Evolutionary conservation across 2,888 invertebrate genomes (phyloP), one percentile per base, ranked within the genome.

Genomic region (Stenoptilia bipunctidactyla): DNA sequence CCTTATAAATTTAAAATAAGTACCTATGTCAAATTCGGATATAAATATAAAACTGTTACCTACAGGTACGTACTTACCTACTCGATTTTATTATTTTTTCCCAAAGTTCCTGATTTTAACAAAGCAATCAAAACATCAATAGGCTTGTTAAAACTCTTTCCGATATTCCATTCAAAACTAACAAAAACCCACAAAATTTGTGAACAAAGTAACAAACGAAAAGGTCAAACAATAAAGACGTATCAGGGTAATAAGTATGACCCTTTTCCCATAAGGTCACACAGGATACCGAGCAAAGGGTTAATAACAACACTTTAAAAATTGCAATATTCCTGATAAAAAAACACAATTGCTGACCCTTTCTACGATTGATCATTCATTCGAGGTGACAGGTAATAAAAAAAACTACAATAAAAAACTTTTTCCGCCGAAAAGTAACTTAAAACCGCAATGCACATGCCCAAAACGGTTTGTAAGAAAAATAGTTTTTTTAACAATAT

Each of bases 361-460:
- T 74, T 63, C 75, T 74, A 62, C 63, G 59, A 71, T 66, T 62
- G 56, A 49, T 52, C 58, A 61, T 65, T 62, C 62, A 67, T 68
- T 68, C 61, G 45, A 54, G 48, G 52, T 61, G 64, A 57, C 61
- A 64, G 61, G 63, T 61, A 61, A 66, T 63, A 66, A 70, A 67
- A 70, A 65, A 55, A 40, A 42, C 41, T 47, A 43, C 42, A 44
- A 47, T 46, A 55, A 50, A 53, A 56, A 56, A 57, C 58, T 53
- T 60, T 59, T 61, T 53, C 50, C 49, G 50, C 47, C 45, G 39
- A 43, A 44, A 50, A 43, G 79, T 70, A 79, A 79, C 53, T 54
- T 53, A 68, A 80, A 70, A 77, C 79, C 77, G 52, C 71, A 61
- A 43, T 50, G 60, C 69, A 72, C 70, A 76, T 73, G 75, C 69